phyloP scores from a whole-genome alignment of 2,888 invertebrate genomes.

The Barypeithes pellucidus region DNA sequence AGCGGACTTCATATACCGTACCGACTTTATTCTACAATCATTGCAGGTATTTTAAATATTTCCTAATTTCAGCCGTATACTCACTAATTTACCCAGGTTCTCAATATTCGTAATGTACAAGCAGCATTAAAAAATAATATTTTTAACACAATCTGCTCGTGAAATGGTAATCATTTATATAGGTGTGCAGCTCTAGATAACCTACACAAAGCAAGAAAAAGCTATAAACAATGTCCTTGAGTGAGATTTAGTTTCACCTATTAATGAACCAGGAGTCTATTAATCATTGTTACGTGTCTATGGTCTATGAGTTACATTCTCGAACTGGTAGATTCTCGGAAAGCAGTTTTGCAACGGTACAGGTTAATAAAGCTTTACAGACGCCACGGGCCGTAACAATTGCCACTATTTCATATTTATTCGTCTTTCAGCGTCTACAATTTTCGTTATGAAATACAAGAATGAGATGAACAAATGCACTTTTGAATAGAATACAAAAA shows the following conservation, averaged over 20 bases:
- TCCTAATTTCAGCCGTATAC: too few species aligned
- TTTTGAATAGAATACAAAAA: too few species aligned
- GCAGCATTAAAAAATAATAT: too few species aligned
- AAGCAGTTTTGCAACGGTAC: slow-evolving; percentile 35
- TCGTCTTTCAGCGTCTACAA: too few species aligned
- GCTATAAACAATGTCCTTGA: slow-evolving; percentile 38
- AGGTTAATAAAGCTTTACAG: slow-evolving; percentile 15
- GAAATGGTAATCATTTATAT: not conserved
- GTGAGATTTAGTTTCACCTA: slow-evolving; percentile 37
- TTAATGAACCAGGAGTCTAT: slow-evolving; percentile 31
- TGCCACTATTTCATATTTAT: not conserved
- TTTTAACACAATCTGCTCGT: too few species aligned
- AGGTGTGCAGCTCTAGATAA: not conserved
- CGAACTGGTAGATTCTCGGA: slow-evolving; percentile 24
- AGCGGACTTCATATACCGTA: too few species aligned
- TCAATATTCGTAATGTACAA: too few species aligned
- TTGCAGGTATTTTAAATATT: too few species aligned
- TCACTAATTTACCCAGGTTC: too few species aligned
- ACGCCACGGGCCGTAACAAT: not conserved
- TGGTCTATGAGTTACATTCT: slow-evolving; percentile 29
- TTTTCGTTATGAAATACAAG: too few species aligned
- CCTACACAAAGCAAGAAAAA: slow-evolving; percentile 31
- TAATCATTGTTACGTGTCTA: slow-evolving; percentile 36
- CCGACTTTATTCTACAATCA: too few species aligned
- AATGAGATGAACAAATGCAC: too few species aligned